Base-by-base conservation (phyloP, 2,797 vertebrate genomes). In the Clarias fuscus region DNA sequence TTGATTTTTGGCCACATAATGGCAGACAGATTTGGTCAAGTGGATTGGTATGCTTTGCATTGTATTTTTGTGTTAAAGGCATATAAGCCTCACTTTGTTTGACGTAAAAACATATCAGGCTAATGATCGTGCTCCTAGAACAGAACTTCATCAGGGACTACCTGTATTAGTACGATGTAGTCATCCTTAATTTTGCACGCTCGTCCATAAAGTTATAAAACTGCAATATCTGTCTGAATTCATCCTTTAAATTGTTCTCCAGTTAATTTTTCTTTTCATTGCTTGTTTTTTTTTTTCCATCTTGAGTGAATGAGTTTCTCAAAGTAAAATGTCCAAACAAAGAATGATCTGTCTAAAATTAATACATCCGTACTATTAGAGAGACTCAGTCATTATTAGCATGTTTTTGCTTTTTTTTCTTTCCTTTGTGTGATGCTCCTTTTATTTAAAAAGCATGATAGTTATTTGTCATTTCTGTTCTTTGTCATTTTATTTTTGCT, bases 401-500 rank as follows among this genome's bases (percentile, higher is more conserved):
- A 80, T 80, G 76, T 70, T 17, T 37, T 17, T 33, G 17, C 30
- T 7, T n/a, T 24, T 27, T 1, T 20, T 22, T 24, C 8, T 33
- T 17, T 68, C 11, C 0, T 5, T 62, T 22, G 22, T 43, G 33
- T 48, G 40, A 72, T 59, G 27, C 64, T 62, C 17, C 3, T 73
- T 53, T 3, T 59, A n/a, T 77, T 56, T 82, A 20, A 18, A 68
- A 22, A 48, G 82, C 84, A 65, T 62, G 58, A 58, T 59, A 13
- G 76, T 72, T 58, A 85, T 27, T 73, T 58, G 61, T 76, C 65
- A 80, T 64, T 18, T 83, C 17, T 85, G 78, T 84, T 87, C 65
- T 71, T 56, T 87, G 27, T 90, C 85, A 89, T 84, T 85, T 79
- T 79, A 64, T 82, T 91, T 93, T 92, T 91, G 92, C 90, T 92